Conservation (phyloP, 2,888 invertebrate species). For the Corythucha ciliata region DNA sequence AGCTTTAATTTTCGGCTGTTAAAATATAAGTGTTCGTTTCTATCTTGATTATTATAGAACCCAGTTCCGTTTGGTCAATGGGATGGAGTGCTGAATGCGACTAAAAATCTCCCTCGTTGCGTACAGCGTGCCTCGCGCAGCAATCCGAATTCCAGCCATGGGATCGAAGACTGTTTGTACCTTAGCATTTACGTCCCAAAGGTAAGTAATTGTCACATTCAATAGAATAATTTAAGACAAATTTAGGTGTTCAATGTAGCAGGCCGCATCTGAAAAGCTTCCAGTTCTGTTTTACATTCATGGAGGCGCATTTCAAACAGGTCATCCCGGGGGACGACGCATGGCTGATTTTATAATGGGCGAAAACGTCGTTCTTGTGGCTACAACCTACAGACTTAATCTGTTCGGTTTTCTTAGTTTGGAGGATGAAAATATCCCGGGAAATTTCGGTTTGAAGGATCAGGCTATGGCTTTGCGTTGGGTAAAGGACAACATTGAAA, state of each 20-base stretch:
- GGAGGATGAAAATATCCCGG: too few relatives aligned
- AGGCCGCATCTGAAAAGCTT: too few relatives aligned
- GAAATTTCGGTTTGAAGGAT: too few relatives aligned
- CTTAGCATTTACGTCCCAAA: slow-evolving; percentile 8
- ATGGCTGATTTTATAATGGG: slow-evolving; percentile 22
- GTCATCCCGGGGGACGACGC: slow-evolving; percentile 2
- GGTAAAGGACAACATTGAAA: too few relatives aligned
- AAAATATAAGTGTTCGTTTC: too few relatives aligned
- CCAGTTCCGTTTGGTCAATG: not conserved
- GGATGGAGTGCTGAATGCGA: slow-evolving; percentile 3
- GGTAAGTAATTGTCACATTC: not conserved
- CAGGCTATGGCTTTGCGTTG: too few relatives aligned
- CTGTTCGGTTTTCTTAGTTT: too few relatives aligned
- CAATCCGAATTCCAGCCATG: too few relatives aligned
- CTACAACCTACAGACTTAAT: slow-evolving; percentile 14
- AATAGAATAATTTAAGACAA: not conserved
- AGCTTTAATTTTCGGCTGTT: too few relatives aligned
- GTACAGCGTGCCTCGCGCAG: too few relatives aligned
- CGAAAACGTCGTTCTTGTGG: slow-evolving; percentile 24
- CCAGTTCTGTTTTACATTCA: slow-evolving; percentile 24
- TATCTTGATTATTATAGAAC: not conserved
- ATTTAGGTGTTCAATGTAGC: not conserved
- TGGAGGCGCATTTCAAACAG: slow-evolving; percentile 23
- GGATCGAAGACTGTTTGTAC: slow-evolving; percentile 8
- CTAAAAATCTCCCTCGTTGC: not conserved